A percentile compares a stretch with the other conserved stretches of the same genome.
Evolutionary conservation across 2,888 invertebrate species (phyloP).

Genomic region (Yponomeuta evonymella): DNA sequence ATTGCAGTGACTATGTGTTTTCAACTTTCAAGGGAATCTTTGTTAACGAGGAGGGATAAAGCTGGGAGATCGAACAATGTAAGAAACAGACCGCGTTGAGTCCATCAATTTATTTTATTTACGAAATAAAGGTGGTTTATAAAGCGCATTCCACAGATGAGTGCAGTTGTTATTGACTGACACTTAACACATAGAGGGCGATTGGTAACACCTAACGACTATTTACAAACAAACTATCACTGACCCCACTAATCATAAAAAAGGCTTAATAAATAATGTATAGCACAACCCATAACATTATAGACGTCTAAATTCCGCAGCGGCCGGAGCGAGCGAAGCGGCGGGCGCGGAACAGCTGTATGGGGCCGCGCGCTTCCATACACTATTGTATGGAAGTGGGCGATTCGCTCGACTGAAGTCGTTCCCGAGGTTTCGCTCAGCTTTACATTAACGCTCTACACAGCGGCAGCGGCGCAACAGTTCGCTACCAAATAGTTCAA

Average conservation of each 20-base stretch:
- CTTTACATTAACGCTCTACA: background rate
- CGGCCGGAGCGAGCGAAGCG: background rate
- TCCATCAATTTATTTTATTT: constrained; percentile 65
- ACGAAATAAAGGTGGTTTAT: constrained; percentile 38
- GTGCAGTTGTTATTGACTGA: constrained; percentile 1
- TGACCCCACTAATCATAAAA: background rate
- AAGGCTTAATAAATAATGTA: constrained; percentile 1
- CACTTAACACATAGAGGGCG: constrained; percentile 5
- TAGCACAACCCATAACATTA: background rate
- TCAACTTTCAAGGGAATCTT: background rate
- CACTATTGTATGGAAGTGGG: too few species aligned
- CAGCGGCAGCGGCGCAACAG: background rate
- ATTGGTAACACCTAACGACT: constrained; percentile 4
- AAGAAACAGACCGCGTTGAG: constrained; percentile 15
- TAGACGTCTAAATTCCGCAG: background rate
- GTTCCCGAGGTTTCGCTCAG: background rate
- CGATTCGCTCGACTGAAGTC: too few species aligned
- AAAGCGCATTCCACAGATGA: constrained; percentile 12
- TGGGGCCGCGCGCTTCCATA: too few species aligned
- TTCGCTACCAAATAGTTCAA: background rate
- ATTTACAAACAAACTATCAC: background rate
- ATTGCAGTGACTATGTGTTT: constrained; percentile 13
- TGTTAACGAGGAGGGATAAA: background rate
- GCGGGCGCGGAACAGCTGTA: background rate
- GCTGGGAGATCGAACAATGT: background rate